Evolutionary conservation across 2,888 invertebrate species (phyloP).

Genomic region (Conus canariensis): DNA sequence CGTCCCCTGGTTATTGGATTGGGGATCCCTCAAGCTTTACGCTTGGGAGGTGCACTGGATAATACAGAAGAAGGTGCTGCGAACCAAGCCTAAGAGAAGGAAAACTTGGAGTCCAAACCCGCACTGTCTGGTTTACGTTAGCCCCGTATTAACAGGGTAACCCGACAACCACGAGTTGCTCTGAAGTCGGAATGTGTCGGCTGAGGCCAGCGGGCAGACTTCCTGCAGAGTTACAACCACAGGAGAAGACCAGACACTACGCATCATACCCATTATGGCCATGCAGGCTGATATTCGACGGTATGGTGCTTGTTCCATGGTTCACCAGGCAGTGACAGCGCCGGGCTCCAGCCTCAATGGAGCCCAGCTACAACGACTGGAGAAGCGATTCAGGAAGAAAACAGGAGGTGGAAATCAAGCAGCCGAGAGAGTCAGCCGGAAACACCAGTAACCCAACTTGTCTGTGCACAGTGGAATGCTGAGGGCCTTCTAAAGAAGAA

Average conservation of each 20-base stretch:
- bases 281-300: conserved; percentile 21
- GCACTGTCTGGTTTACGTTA: too few species aligned
- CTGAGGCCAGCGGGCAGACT: conserved; percentile 22
- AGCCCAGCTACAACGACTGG: background rate
- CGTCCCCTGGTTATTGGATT: too few species aligned
- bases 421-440: background rate
- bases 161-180: background rate
- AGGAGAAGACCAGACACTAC: conserved; percentile 3
- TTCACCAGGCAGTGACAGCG: conserved; percentile 24
- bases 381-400: background rate
- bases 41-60: too few species aligned
- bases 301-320: conserved; percentile 33
- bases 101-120: too few species aligned
- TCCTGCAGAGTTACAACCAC: background rate
- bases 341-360: conserved; percentile 18
- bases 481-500: conserved; percentile 20
- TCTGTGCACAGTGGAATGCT: conserved; percentile 27
- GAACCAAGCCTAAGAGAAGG: too few species aligned
- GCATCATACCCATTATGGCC: conserved; percentile 1
- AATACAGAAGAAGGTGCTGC: too few species aligned
- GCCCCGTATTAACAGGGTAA: too few species aligned
- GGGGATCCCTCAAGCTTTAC: too few species aligned
- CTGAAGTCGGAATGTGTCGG: conserved; percentile 20
- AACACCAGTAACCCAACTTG: background rate
- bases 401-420: background rate